Evolutionary conservation across 2,797 vertebrate species (phyloP), one percentile per base, ranked within the genome.

Genomic region (Smutsia gigantea): DNA sequence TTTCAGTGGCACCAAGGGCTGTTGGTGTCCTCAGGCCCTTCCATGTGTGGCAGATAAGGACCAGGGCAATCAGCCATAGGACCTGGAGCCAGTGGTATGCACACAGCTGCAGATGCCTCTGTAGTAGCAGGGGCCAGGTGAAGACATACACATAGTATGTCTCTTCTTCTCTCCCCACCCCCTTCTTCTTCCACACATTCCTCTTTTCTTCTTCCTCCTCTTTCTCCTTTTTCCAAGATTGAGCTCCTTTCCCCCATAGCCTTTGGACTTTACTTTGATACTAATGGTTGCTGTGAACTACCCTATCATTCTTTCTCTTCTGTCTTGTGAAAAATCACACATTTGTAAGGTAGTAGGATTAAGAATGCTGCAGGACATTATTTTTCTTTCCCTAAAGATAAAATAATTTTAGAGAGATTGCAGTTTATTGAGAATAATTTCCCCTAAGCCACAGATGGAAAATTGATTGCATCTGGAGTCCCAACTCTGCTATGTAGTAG

Each of bases 391-490:
- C n/a, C 13, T 46, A 92, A 69, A 92, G 39, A n/a, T 78, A 90
- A 74, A 93, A 53, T 94, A 85, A 87, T 59, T 93, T 87, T 82
- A 42, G 59, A 90, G 19, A 51, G 13, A 64, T 81, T 90, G 23
- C 17, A 66, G 7, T 96, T 83, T 96, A 7, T 92, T 90, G n/a
- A 72, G 75, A 87, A 85, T 92, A 87, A 68, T 94, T 91, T 94
- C 59, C 42, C 29, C 49, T 93, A 88, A 95, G 61, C 27, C 25
- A 83, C n/a, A 59, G 19, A 94, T 87, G 84, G 68, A 79, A 94
- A 84, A 69, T 84, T 74, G 66, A 18, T 72, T 90, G 12, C 29
- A 86, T 31, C 34, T 59, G 17, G 37, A 88, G 55, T 87, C 46
- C 23, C 49, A 96, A 21, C 15, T 93, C 68, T 83, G 51, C 63